Percentiles rank a stretch among this genome's conserved stretches.
These are phyloP conservation scores for Lathamus discolor DNA, from an alignment of 2,113 vertebrate genomes.

Conservation along the genomic window DNA sequence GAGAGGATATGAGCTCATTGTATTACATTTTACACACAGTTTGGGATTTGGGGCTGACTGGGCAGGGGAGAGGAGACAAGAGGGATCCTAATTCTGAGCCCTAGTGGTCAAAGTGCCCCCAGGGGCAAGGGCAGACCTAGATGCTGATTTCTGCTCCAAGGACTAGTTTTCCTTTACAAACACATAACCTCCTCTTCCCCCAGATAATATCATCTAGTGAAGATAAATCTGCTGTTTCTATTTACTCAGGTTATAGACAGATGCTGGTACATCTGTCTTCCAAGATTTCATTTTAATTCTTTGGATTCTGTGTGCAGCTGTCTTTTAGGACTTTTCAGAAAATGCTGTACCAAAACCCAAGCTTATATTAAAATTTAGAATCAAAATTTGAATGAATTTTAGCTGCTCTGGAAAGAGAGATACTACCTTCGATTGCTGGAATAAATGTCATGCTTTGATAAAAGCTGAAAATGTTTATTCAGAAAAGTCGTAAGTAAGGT, in stretches of 20 bases:
- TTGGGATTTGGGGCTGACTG: background rate
- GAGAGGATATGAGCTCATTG: background rate
- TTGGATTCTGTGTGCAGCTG: background rate
- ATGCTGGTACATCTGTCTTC: background rate
- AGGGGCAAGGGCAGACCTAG: background rate
- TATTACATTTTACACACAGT: background rate
- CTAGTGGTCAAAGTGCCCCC: accelerated
- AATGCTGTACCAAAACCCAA: background rate
- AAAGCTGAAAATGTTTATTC: background rate
- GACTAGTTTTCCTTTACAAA: background rate
- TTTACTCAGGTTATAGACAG: background rate
- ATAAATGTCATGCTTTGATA: background rate
- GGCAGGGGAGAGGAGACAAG: background rate
- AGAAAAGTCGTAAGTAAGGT: background rate
- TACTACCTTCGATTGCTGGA: background rate
- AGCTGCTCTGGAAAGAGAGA: background rate
- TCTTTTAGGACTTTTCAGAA: background rate
- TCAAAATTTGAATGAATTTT: background rate
- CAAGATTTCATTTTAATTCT: background rate
- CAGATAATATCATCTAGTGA: background rate
- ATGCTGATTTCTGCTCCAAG: background rate
- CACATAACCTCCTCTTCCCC: background rate
- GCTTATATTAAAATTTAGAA: background rate
- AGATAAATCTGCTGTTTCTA: background rate
- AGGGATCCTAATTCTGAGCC: background rate